phyloP scores from a whole-genome alignment of 2,888 invertebrate species.

The Acleris holmiana region DNA sequence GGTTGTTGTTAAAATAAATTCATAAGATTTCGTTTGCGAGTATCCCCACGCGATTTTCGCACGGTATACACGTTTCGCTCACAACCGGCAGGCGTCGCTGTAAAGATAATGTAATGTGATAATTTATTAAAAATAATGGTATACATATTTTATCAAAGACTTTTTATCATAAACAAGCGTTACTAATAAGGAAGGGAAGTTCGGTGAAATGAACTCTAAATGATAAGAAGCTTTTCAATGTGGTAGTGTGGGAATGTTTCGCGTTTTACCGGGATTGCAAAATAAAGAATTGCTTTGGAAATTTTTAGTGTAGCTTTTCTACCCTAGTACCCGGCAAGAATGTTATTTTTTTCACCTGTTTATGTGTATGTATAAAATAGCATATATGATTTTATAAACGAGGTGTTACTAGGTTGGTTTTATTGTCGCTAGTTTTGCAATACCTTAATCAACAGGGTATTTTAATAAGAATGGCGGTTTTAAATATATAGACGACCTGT shows the following conservation, averaged over 20 bases:
- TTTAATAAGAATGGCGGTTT: too few relatives aligned
- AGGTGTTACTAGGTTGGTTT: too few relatives aligned
- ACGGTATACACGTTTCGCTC: constrained; percentile 22
- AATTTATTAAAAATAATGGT: constrained; percentile 22
- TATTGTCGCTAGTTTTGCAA: too few relatives aligned
- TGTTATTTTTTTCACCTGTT: too few relatives aligned
- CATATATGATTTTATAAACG: too few relatives aligned
- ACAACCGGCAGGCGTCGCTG: constrained; percentile 16
- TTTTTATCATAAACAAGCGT: constrained; percentile 13
- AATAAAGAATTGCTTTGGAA: not conserved
- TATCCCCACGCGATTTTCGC: constrained; percentile 19
- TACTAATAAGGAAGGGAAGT: constrained; percentile 12
- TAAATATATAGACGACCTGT: too few relatives aligned
- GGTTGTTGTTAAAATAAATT: constrained; percentile 22
- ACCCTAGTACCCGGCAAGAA: too few relatives aligned
- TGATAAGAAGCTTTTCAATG: constrained; percentile 9
- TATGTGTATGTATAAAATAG: too few relatives aligned
- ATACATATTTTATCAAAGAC: constrained; percentile 12
- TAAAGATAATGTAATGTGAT: constrained; percentile 26
- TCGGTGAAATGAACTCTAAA: not conserved
- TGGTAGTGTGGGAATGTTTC: not conserved
- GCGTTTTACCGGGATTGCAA: not conserved
- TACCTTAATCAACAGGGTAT: too few relatives aligned
- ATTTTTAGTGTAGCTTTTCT: too few relatives aligned
- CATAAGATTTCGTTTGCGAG: constrained; percentile 18